Base-by-base conservation (phyloP, 2,113 vertebrate species). In the Dascyllus trimaculatus region DNA sequence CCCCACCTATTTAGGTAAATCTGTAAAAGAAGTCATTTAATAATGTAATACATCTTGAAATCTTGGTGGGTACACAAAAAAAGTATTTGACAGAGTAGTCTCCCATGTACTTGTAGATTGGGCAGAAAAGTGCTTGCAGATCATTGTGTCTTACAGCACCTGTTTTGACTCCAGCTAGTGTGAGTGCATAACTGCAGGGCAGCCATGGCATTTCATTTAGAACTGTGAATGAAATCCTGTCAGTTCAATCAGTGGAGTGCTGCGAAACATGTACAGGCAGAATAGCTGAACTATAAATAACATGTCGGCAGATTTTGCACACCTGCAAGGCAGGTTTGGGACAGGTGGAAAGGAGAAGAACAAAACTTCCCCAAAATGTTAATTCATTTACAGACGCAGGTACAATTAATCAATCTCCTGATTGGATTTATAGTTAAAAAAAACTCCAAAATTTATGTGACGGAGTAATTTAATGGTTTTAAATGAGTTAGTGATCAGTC, bases 171-270 rank as follows among this genome's bases (percentile, higher is more conserved):
- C 46, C 9, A 35, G 43, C 71, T 53, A 57, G 64, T 51, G 52
- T 1, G 11, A 65, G 68, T 66, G 25, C 32, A 73, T 45, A 74
- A 49, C 73, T 78, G 66, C 63, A 49, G 66, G 73, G 77, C 64
- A 71, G 25, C 48, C 13, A 15, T 66, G 61, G 66, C 58, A 78
- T 79, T 79, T 76, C 38, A 71, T 85, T 75, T 58, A 52, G 35
- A 82, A 57, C 51, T 79, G 54, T 60, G 75, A 85, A 75, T 65
- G 67, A 78, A 78, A 71, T 75, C 25, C 71, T 75, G 82, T 81
- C 75, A 64, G 40, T 68, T 81, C 24, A 68, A 51, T 73, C 67
- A 57, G 54, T 53, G 73, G 49, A 65, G 43, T 71, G 18, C n/a
- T 65, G 35, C n/a, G 21, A 57, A 46, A 73, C 62, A 75, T 62